A percentile compares a stretch with the other conserved stretches of the same genome.
Conservation (phyloP, 2,888 invertebrate species). For the Cyclophora albipunctata region DNA sequence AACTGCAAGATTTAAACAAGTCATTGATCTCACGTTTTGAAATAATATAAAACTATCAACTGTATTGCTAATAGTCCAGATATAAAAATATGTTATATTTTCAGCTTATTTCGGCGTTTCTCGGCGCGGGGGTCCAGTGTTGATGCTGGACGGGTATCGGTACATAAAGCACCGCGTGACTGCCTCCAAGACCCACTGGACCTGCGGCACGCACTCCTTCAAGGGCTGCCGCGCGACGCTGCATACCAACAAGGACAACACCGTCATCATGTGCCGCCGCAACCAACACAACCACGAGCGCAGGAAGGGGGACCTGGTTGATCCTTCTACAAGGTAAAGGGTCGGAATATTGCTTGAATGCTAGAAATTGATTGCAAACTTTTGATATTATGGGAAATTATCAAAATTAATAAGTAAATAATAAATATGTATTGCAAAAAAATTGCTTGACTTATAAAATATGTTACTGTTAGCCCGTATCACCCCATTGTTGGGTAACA, state of each 20-base stretch:
- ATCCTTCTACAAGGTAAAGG: neutral
- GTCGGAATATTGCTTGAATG: no score
- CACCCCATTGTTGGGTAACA: no score
- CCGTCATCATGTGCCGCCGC: conserved; percentile 10
- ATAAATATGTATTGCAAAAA: no score
- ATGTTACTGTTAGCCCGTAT: no score
- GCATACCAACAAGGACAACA: conserved; percentile 14
- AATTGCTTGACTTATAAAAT: no score
- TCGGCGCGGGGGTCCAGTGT: conserved; percentile 16
- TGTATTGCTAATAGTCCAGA: neutral
- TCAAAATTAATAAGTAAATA: no score
- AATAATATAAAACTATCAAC: no score
- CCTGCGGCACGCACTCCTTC: conserved; percentile 22
- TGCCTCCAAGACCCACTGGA: conserved; percentile 20
- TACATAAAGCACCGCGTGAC: conserved; percentile 7
- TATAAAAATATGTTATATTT: neutral
- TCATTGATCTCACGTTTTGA: no score
- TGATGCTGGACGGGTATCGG: conserved; percentile 23
- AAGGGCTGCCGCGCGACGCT: conserved; percentile 22
- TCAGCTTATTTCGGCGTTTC: conserved; percentile 1
- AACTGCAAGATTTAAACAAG: neutral
- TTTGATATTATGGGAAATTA: no score
- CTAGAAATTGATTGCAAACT: no score
- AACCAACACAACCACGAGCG: conserved; percentile 13
- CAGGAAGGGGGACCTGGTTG: no score